These are phyloP conservation scores for Conus canariensis DNA, from an alignment of 2,888 invertebrate genomes.

Conservation along the genomic window DNA sequence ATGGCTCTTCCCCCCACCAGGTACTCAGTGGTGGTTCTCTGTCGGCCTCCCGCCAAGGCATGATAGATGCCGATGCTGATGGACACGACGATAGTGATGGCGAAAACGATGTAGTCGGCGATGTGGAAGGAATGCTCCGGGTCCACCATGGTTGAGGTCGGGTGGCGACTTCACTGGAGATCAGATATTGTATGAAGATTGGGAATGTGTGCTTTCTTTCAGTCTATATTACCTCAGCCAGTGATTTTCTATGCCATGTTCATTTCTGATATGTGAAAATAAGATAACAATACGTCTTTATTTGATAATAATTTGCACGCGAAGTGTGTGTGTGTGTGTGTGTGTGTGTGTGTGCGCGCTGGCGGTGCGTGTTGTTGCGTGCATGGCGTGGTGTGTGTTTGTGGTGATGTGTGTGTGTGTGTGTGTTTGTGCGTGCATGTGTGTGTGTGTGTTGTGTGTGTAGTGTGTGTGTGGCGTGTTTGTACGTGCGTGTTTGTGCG, in stretches of 20 bases:
- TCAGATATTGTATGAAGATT: background rate
- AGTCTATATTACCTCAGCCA: background rate
- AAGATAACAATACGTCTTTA: no score
- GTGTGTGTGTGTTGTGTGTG: no score
- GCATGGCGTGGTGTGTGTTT: no score
- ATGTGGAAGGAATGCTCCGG: slow-evolving; percentile 47
- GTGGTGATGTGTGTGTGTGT: no score
- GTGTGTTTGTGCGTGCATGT: no score
- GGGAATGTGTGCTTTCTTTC: background rate
- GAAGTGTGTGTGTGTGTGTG: background rate
- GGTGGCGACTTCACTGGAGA: background rate
- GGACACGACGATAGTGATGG: slow-evolving; percentile 58
- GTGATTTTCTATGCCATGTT: background rate
- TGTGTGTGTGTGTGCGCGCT: background rate
- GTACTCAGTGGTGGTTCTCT: slow-evolving; percentile 54
- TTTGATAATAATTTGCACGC: no score
- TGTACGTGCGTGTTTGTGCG: no score
- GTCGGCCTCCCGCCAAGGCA: slow-evolving; percentile 49
- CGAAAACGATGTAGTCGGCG: slow-evolving; percentile 62
- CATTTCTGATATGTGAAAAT: background rate
- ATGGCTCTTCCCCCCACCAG: slow-evolving; percentile 63
- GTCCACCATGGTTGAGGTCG: slow-evolving; percentile 39
- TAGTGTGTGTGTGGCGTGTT: no score
- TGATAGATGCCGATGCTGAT: slow-evolving; percentile 64
- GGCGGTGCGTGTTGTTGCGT: no score